These are phyloP conservation scores for Andrena chrysosceles DNA, from an alignment of 2,888 invertebrate genomes.

Conservation along the genomic window DNA sequence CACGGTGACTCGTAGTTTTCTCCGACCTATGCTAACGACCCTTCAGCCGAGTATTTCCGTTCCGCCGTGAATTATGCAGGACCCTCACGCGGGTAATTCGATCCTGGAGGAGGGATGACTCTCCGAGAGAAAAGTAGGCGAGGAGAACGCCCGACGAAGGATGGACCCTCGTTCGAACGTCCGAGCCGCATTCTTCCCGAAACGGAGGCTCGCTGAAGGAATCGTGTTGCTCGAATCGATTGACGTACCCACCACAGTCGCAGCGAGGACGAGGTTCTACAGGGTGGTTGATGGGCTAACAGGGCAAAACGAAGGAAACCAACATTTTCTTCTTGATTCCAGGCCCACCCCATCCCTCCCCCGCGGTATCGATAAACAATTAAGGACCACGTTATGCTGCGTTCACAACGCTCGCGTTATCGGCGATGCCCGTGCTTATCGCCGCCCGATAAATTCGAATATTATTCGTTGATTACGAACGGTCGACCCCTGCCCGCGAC, in stretches of 20 bases:
- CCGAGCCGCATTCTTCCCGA: no score
- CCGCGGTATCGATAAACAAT: constrained; percentile 30
- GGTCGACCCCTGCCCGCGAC: neutral
- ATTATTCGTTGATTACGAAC: neutral
- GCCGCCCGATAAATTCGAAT: neutral
- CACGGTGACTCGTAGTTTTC: constrained; percentile 39
- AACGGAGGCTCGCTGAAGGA: no score
- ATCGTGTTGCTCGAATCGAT: no score
- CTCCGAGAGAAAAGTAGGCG: no score
- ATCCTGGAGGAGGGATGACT: neutral
- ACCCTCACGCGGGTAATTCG: constrained; percentile 3
- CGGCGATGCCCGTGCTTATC: neutral
- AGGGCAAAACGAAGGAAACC: no score
- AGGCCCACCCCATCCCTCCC: no score
- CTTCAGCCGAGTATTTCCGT: constrained; percentile 13
- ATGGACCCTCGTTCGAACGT: no score
- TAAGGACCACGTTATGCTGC: neutral
- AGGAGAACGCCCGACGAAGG: no score
- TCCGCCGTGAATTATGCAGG: neutral
- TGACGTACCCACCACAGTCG: no score
- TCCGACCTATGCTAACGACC: constrained; percentile 35
- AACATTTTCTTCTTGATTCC: neutral
- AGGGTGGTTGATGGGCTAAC: no score
- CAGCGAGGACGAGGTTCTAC: no score
- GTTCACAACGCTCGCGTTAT: neutral